phyloP scores from a whole-genome alignment of 2,113 vertebrate species.

The Tachysurus fulvidraco region DNA sequence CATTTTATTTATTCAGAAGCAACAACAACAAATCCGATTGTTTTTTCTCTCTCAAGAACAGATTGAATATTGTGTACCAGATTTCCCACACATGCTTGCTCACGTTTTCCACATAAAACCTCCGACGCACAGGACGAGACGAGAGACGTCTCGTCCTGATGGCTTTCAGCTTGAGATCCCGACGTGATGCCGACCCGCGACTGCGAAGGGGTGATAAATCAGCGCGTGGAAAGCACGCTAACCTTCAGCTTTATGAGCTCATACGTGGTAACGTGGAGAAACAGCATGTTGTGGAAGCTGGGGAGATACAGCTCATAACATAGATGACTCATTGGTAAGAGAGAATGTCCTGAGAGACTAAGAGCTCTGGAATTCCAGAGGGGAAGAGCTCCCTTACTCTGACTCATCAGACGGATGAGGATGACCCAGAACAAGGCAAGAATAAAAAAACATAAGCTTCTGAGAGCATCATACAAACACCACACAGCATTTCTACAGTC shows the following conservation, averaged over 20 bases:
- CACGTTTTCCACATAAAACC: slow-evolving; percentile 38
- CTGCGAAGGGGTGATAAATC: slow-evolving; percentile 6
- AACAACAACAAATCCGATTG: too few species aligned
- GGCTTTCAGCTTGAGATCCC: not conserved
- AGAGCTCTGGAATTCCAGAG: slow-evolving; percentile 26
- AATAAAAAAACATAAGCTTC: not conserved
- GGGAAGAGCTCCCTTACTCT: slow-evolving; percentile 6
- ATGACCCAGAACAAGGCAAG: slow-evolving; percentile 14
- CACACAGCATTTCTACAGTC: too few species aligned
- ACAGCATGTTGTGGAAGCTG: slow-evolving; percentile 26
- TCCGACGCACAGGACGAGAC: not conserved
- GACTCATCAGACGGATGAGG: slow-evolving; percentile 26
- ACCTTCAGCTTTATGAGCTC: slow-evolving; percentile 41
- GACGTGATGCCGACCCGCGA: slow-evolving; percentile 11
- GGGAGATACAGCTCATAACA: slow-evolving; percentile 15
- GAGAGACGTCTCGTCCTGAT: not conserved
- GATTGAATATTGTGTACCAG: not conserved
- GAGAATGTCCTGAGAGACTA: slow-evolving; percentile 46
- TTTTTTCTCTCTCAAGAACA: not conserved
- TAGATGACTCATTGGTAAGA: slow-evolving; percentile 36
- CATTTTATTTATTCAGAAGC: not conserved
- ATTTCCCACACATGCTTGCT: not conserved
- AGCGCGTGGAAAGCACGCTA: not conserved
- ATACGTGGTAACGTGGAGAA: slow-evolving; percentile 36
- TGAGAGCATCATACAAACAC: too few species aligned